phyloP scores from a whole-genome alignment of 2,797 vertebrate species.

The Aselliscus stoliczkanus region DNA sequence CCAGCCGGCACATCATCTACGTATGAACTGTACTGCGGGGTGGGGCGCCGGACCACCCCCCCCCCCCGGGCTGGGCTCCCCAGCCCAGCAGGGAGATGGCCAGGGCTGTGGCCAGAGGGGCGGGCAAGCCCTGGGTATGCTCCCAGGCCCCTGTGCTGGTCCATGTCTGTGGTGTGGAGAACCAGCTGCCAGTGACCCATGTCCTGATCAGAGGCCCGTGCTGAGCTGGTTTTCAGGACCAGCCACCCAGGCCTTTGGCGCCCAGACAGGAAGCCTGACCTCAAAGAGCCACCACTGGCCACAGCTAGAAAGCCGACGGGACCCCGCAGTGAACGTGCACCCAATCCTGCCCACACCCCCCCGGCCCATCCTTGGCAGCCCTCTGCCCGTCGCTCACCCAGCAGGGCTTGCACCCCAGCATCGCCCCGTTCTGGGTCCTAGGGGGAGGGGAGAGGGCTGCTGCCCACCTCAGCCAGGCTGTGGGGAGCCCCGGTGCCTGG shows the following conservation, averaged over 20 bases:
- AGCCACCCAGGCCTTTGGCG: not conserved
- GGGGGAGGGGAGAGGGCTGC: not conserved
- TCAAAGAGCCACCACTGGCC: not conserved
- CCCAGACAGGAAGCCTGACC: not conserved
- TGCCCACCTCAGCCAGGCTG: not conserved
- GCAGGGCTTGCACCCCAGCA: not conserved
- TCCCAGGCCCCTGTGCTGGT: accelerated
- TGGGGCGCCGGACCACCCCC: accelerated
- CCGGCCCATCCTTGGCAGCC: accelerated
- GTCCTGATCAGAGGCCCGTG: not conserved
- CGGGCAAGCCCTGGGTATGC: accelerated
- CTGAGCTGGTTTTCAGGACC: not conserved
- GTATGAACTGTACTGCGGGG: slow-evolving; percentile 76
- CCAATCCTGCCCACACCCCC: not conserved
- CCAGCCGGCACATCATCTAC: slow-evolving; percentile 92
- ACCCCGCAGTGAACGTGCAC: not conserved
- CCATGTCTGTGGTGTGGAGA: accelerated
- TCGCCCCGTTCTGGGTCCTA: accelerated
- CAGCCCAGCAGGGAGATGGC: accelerated
- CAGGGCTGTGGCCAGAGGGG: not conserved
- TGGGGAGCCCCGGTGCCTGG: not conserved
- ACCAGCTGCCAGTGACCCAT: accelerated
- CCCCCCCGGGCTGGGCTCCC: not conserved
- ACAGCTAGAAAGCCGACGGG: not conserved
- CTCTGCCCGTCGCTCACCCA: not conserved